Evolutionary conservation across 2,797 vertebrate species (phyloP), one percentile per base, ranked within the genome.

Genomic region (Jordanella pulchra): DNA sequence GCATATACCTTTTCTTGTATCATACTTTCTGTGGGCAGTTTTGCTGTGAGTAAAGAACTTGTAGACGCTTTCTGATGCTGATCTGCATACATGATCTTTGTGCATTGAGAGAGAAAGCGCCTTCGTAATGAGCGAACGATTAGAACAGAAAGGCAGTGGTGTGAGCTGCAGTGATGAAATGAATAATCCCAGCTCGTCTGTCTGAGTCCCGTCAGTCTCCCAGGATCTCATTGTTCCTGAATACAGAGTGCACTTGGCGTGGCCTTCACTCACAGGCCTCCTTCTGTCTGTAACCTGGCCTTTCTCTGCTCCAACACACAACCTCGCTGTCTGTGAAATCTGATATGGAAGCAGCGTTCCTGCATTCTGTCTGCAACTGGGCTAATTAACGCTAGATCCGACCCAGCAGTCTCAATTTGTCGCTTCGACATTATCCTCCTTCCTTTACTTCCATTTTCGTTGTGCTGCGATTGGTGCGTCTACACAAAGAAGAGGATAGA

Each of bases 301-400:
- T 81, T 74, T 73, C 32, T 69, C 72, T 48, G 83, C 80, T 50
- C 73, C 65, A 68, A 81, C 70, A 76, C 76, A 47, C 68, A 75
- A 81, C 77, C 83, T 78, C 23, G 47, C 55, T 28, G 79, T 70
- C 84, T 87, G 85, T 86, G 93, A 89, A 91, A 93, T 88, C 83
- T 28, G 77, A 93, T 84, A 83, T 54, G 48, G 84, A 81, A 70
- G 78, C 80, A 68, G 70, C 56, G 23, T 77, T 78, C 42, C 50
- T 30, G 68, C 44, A 11, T 77, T 79, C 83, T 30, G 84, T 92
- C 91, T 88, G 84, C 68, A 78, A 30, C 74, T 74, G 60, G 7
- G 53, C 84, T 91, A 92, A 92, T 94, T 92, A 93, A 93, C 77
- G 87, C 83, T 91, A 80, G 74, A 91, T 91, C 88, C 73, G 72